Evolutionary conservation across 2,113 vertebrate species (phyloP), one percentile per base, ranked within the genome.

Genomic region (Daboia siamensis): DNA sequence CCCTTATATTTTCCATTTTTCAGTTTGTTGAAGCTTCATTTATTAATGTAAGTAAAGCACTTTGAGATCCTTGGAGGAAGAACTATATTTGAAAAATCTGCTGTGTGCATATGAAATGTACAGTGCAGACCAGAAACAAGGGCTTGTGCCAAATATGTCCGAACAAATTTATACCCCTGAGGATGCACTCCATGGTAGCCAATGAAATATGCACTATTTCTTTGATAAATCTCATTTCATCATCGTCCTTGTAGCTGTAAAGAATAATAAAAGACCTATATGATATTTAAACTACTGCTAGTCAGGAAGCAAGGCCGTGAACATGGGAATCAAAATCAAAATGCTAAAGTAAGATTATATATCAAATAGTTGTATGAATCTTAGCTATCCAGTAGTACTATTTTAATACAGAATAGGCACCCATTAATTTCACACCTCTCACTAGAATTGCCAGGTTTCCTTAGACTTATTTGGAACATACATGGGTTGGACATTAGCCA

Each of bases 1-100:
- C 64, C 74, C 93, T 64, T 61, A 1, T 59, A 39, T 56, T 91
- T 91, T 54, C n/a, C 23, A 51, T 56, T 91, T 91, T 54, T 33
- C n/a, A 46, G n/a, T 89, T 48, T 64, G 69, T 44, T 86, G 69
- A 91, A 69, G 56, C 89, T 91, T 69, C 17, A 33, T 91, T 89
- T 89, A 89, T 89, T 91, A 91, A 91, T 89, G 33, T 91, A 64
- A 89, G 93, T 39, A 61, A 93, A 91, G 86, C 86, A 85, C 52
- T 84, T 46, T 51, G 69, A 54, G 20, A 86, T 91, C 74, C 90
- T 91, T 64, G 56, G 90, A 87, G 51, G 56, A 44, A 91, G 93
- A 86, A 86, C 56, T 23, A 51, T 59, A 33, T 87, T 88, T 61
- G 80, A 91, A 54, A 91, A 91, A 69, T 33, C 12, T 44, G 51